Percentiles rank a stretch among this genome's conserved stretches.
phyloP scores from a whole-genome alignment of 2,797 vertebrate species.

The Liasis olivaceus region DNA sequence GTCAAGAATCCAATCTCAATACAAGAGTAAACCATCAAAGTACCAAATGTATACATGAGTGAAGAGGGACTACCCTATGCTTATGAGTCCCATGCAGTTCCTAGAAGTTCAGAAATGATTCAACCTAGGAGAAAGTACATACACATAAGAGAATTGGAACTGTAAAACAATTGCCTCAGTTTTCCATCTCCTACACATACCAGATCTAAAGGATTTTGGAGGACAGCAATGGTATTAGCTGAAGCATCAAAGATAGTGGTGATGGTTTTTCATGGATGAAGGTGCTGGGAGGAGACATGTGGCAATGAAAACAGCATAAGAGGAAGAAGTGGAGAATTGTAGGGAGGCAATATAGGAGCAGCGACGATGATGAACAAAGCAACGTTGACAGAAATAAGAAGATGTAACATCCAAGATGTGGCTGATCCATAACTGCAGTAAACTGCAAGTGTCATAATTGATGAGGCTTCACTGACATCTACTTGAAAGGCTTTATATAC shows the following conservation, averaged over 20 bases:
- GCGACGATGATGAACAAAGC: background rate
- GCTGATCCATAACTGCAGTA: background rate
- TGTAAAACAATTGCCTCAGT: background rate
- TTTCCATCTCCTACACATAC: background rate
- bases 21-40: background rate
- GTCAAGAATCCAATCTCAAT: background rate
- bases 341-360: background rate
- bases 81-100: background rate
- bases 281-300: no score
- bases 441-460: background rate
- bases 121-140: background rate
- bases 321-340: background rate
- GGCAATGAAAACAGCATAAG: background rate
- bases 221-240: background rate
- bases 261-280: background rate
- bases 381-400: background rate
- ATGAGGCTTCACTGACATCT: background rate
- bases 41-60: background rate
- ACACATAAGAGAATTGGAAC: background rate
- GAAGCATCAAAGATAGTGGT: background rate
- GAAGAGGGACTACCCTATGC: background rate
- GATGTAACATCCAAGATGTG: background rate
- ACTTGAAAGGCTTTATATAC: background rate
- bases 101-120: background rate
- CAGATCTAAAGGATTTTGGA: background rate